Evolutionary conservation across 2,113 vertebrate species (phyloP).

Genomic region (Stictonetta naevosa): DNA sequence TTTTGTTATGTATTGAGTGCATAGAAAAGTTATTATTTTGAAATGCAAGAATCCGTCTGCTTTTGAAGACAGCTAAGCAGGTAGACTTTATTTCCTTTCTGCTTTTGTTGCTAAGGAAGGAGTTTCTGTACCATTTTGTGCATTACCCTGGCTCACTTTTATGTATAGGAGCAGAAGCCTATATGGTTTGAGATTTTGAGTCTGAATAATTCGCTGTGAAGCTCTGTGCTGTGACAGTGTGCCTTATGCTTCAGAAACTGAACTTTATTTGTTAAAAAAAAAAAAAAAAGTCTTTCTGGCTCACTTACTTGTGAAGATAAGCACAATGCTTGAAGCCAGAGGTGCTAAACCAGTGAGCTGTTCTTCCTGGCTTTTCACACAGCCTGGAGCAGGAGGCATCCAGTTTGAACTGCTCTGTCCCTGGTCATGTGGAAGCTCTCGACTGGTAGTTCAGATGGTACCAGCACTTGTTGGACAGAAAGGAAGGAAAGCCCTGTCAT

Average conservation of each 20-base stretch:
- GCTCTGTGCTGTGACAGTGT: not conserved
- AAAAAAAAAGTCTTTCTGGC: not conserved
- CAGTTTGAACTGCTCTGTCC: not conserved
- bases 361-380: conserved; percentile 12
- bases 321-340: conserved; percentile 1
- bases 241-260: not conserved
- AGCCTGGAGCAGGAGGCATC: not conserved
- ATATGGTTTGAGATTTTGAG: not conserved
- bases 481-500: not conserved
- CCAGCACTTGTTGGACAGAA: not conserved
- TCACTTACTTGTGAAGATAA: not conserved
- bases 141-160: not conserved
- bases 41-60: not conserved
- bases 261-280: conserved; percentile 28
- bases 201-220: not conserved
- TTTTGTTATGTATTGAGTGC: not conserved
- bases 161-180: not conserved
- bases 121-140: not conserved
- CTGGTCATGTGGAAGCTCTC: not conserved
- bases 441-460: not conserved
- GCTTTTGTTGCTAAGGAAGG: not conserved
- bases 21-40: not conserved
- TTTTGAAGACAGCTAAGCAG: not conserved
- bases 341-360: not conserved
- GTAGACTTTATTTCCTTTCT: not conserved